Base-by-base conservation (phyloP, 2,113 vertebrate species). In the Lycocorax pyrrhopterus region DNA sequence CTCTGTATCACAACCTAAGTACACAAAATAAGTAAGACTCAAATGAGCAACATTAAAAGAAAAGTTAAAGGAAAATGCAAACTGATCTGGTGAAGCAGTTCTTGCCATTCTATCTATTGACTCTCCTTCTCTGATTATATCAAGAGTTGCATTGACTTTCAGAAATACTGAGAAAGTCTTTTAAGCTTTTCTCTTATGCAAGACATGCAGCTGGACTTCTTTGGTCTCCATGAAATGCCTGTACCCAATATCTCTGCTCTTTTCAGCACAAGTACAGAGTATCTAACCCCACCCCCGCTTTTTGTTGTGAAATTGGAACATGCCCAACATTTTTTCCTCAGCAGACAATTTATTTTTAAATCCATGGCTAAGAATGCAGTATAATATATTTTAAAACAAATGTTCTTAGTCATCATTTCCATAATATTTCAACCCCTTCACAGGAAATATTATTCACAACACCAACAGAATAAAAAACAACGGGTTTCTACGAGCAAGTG, bases 261-360 rank as follows among this genome's bases (percentile, higher is more conserved):
- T 87, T 84, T 53, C 85, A 84, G 85, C 39, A 44, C 47, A 77
- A 74, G 39, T 33, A 72, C 9, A 26, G 63, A 83, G 33, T 32
- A 37, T 90, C 52, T 80, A 56, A 90, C 56, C 16, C 43, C 59
- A 68, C 26, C 49, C 71, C n/a, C 0, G 8, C 35, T 84, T 72
- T 90, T 77, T 84, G 32, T 21, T 93, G 86, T 84, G 73, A 84
- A 96, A 93, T 49, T 96, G 89, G 93, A 96, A 90, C 78, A 90
- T 62, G 46, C 51, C n/a, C 63, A 93, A 94, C 91, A 97, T 97
- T 96, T 94, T 97, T 97, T 84, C 68, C 77, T 89, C 77, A 77
- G 82, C 37, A 90, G 88, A 95, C 79, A 96, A 90, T 92, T 95
- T 97, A 95, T 97, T 97, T 96, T 97, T 94, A 97, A 97, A 91